Percentiles rank a stretch among this genome's conserved stretches.
Evolutionary conservation across 2,888 invertebrate species (phyloP).

Genomic region (Phalera bucephala): DNA sequence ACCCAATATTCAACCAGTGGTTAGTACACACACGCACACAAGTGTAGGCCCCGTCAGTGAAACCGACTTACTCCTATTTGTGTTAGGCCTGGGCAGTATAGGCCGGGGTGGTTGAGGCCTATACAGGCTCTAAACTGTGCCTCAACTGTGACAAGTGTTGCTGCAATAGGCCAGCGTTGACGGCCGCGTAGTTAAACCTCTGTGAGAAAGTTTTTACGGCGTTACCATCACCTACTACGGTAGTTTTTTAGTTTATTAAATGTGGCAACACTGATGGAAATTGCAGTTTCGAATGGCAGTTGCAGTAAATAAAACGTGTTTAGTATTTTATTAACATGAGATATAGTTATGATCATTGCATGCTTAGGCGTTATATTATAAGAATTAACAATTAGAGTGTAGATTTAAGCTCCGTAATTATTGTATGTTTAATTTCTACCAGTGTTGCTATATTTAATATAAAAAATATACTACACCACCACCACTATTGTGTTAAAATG

Average conservation of each 20-base stretch:
- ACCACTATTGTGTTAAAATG: constrained; percentile 43
- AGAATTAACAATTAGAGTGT: too few relatives aligned
- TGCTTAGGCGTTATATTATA: too few relatives aligned
- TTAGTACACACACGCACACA: constrained; percentile 67
- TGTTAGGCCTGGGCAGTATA: constrained; percentile 33
- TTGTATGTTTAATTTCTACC: not conserved
- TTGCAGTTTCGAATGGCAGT: too few relatives aligned
- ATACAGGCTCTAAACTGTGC: constrained; percentile 65
- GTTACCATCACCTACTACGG: constrained; percentile 75
- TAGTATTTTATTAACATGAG: too few relatives aligned
- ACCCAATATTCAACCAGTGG: constrained; percentile 19
- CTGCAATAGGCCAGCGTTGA: constrained; percentile 79
- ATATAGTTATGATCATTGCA: too few relatives aligned
- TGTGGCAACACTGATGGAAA: constrained; percentile 50
- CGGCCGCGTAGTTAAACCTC: constrained; percentile 82
- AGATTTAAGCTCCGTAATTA: too few relatives aligned
- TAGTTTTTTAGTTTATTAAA: constrained; percentile 25
- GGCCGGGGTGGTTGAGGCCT: constrained; percentile 35
- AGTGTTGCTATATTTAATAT: constrained; percentile 47
- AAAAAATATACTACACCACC: constrained; percentile 36
- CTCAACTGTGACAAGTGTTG: constrained; percentile 78
- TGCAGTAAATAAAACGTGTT: too few relatives aligned
- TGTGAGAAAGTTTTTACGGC: constrained; percentile 67
- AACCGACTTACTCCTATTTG: constrained; percentile 71
- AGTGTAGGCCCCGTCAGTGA: constrained; percentile 54